phyloP scores from a whole-genome alignment of 2,113 vertebrate genomes.

The Genyomyrus donnyi region DNA sequence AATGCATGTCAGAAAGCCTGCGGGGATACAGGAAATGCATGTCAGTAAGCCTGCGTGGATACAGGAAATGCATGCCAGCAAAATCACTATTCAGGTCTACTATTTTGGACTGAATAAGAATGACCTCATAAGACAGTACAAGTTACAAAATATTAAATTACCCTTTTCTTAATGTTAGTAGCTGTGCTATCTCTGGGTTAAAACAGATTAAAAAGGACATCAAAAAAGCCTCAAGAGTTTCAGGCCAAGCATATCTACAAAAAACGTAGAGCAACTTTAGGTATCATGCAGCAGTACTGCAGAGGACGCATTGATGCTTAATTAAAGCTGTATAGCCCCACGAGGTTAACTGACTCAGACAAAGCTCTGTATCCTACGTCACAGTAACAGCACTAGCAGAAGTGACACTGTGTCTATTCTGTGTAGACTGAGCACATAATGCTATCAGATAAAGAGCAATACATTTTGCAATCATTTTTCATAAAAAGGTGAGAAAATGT shows the following conservation, averaged over 20 bases:
- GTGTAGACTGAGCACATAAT: constrained; percentile 35
- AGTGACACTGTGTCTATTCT: constrained; percentile 46
- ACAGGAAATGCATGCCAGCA: background rate
- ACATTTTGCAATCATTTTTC: constrained; percentile 43
- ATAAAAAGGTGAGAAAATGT: constrained; percentile 20
- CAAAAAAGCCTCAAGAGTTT: constrained; percentile 55
- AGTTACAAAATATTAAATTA: constrained; percentile 69
- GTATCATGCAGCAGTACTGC: constrained; percentile 59
- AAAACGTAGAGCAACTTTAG: constrained; percentile 56
- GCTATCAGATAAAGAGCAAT: constrained; percentile 37
- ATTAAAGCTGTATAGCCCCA: constrained; percentile 10
- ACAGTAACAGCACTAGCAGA: constrained; percentile 49
- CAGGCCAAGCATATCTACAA: constrained; percentile 56
- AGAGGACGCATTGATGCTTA: background rate
- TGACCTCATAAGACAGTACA: constrained; percentile 53
- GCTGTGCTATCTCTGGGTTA: constrained; percentile 69
- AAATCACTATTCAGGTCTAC: too few species aligned
- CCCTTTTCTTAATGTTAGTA: constrained; percentile 75
- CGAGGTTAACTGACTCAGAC: constrained; percentile 46
- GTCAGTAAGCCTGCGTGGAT: background rate
- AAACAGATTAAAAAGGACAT: constrained; percentile 64
- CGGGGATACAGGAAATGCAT: background rate
- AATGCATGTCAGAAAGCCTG: background rate
- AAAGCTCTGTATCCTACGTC: constrained; percentile 35
- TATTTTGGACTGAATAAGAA: constrained; percentile 57